These are phyloP conservation scores for Boloria euphrosyne DNA, from an alignment of 2,888 invertebrate genomes.

Conservation along the genomic window DNA sequence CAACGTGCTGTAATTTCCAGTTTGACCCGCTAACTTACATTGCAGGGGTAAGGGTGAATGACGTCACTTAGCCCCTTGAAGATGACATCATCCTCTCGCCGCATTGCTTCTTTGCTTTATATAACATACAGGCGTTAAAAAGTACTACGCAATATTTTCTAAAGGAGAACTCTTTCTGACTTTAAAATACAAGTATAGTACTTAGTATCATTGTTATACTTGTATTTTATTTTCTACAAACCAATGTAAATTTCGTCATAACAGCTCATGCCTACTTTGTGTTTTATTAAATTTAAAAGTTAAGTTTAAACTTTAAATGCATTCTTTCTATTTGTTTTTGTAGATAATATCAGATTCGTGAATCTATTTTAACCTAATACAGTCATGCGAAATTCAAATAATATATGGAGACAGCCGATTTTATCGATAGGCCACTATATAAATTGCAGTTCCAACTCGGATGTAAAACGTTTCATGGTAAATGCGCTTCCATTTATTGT, in stretches of 20 bases:
- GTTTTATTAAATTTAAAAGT: no score
- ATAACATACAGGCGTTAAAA: conserved; percentile 42
- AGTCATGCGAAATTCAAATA: not conserved
- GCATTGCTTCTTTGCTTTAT: conserved; percentile 41
- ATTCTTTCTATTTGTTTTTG: no score
- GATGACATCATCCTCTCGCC: conserved; percentile 64
- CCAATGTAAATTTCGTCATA: not conserved
- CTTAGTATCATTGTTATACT: no score
- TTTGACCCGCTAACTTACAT: conserved; percentile 70
- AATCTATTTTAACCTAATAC: not conserved
- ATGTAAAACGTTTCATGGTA: conserved; percentile 16
- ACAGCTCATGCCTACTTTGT: no score
- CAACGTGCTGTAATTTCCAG: conserved; percentile 43
- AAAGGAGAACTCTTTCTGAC: not conserved
- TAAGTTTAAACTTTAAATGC: no score
- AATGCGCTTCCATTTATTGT: conserved; percentile 28
- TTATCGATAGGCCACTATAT: conserved; percentile 14
- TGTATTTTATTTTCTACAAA: no score
- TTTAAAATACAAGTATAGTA: no score
- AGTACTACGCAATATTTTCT: not conserved
- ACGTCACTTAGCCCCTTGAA: conserved; percentile 64
- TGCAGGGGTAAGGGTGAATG: conserved; percentile 55
- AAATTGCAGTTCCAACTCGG: conserved; percentile 16
- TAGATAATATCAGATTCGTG: not conserved
- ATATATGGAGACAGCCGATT: conserved; percentile 5